Percentiles rank a stretch among this genome's conserved stretches.
Evolutionary conservation across 2,113 vertebrate genomes (phyloP).

Genomic region (Lycocorax pyrrhopterus): DNA sequence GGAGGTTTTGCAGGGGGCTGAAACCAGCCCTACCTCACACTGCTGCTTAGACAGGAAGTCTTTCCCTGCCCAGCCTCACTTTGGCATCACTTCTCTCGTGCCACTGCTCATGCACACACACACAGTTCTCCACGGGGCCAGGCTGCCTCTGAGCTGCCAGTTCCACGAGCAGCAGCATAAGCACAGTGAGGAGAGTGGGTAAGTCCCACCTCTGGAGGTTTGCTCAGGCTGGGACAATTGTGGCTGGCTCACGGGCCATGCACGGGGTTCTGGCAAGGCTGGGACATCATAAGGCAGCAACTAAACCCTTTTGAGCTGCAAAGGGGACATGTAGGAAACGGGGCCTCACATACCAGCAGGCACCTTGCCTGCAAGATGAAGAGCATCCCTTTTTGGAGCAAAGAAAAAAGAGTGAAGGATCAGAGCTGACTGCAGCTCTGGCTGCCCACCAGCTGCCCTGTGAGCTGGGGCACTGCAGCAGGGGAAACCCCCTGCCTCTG

Average conservation of each 20-base stretch:
- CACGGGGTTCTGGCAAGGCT: neutral
- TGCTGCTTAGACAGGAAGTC: neutral
- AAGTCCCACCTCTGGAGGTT: neutral
- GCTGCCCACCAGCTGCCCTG: neutral
- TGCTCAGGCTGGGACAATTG: neutral
- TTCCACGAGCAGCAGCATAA: accelerated
- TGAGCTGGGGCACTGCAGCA: neutral
- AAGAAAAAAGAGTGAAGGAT: neutral
- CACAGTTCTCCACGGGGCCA: accelerated
- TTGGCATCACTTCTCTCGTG: neutral
- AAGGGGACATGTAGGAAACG: neutral
- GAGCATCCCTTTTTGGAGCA: neutral
- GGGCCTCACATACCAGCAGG: neutral
- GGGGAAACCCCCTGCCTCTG: neutral
- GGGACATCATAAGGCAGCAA: neutral
- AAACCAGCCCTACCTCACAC: neutral
- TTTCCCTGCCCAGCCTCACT: neutral
- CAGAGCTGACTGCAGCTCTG: neutral
- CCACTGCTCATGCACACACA: neutral
- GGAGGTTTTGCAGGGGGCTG: neutral
- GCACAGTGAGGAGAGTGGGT: accelerated
- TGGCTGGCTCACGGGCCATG: neutral
- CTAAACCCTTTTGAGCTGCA: neutral
- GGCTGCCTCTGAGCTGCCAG: neutral
- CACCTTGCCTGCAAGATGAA: neutral